Percentiles rank a stretch among this genome's conserved stretches.
These are phyloP conservation scores for Eupeodes corollae DNA, from an alignment of 1,140 invertebrate genomes.

Conservation along the genomic window DNA sequence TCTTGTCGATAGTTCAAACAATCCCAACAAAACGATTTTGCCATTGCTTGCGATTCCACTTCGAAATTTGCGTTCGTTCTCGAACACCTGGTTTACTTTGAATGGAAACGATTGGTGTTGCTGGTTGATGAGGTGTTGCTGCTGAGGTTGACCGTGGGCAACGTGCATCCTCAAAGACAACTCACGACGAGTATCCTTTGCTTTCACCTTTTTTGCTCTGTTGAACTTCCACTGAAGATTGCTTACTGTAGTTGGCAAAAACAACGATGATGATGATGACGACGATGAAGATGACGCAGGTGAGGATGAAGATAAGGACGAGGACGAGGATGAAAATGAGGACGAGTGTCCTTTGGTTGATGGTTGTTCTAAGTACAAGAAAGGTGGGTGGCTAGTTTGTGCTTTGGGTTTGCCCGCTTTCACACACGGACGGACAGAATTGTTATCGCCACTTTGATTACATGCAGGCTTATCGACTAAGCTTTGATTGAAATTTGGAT, in stretches of 20 bases:
- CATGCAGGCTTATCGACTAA: too few relatives aligned
- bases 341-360: background rate
- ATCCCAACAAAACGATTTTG: conserved; percentile 51
- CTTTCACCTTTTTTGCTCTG: too few relatives aligned
- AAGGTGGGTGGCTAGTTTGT: background rate
- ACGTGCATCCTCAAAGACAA: too few relatives aligned
- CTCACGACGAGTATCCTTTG: too few relatives aligned
- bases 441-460: too few relatives aligned
- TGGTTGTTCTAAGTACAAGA: conserved; percentile 1
- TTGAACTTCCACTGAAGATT: too few relatives aligned
- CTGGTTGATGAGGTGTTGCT: background rate
- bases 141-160: too few relatives aligned
- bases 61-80: conserved; percentile 28
- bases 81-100: conserved; percentile 33
- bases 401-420: too few relatives aligned
- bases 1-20: conserved; percentile 61
- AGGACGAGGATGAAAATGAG: conserved; percentile 1
- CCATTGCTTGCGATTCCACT: conserved; percentile 25
- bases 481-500: too few relatives aligned
- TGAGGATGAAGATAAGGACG: background rate
- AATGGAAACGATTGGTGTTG: background rate
- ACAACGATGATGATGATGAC: background rate
- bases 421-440: too few relatives aligned
- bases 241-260: too few relatives aligned
- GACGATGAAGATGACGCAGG: background rate